These are phyloP conservation scores for Eira barbara DNA, from an alignment of 2,113 vertebrate species.

Conservation along the genomic window DNA sequence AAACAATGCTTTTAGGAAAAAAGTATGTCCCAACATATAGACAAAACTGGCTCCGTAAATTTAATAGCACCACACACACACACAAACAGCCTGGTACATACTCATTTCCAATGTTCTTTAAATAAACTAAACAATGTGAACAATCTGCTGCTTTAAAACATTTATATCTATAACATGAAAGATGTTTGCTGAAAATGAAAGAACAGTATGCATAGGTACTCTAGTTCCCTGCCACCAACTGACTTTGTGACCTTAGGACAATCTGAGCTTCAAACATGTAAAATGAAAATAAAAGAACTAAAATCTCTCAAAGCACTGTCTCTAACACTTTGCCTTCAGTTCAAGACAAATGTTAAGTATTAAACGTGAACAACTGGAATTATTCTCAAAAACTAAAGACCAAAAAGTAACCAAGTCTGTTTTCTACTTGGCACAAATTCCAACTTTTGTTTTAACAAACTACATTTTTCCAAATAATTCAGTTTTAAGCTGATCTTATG, in stretches of 20 bases:
- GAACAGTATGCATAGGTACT: not conserved
- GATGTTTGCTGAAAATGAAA: not conserved
- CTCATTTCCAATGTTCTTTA: constrained; percentile 13
- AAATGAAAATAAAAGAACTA: not conserved
- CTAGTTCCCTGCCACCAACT: constrained; percentile 1
- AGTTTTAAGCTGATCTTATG: not conserved
- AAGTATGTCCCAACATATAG: not conserved
- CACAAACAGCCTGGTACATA: not conserved
- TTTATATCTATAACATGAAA: constrained; percentile 10
- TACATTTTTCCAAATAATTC: constrained; percentile 28
- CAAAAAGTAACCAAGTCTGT: constrained; percentile 16
- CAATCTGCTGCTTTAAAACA: constrained; percentile 25
- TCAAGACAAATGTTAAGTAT: constrained; percentile 6
- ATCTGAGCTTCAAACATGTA: not conserved
- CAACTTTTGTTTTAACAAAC: not conserved
- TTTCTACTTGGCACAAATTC: constrained; percentile 21
- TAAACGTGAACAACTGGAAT: constrained; percentile 9
- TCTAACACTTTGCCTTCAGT: not conserved
- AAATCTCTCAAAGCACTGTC: not conserved
- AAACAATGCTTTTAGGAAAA: constrained; percentile 17
- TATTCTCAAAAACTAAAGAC: constrained; percentile 24
- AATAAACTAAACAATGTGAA: constrained; percentile 42
- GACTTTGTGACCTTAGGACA: not conserved
- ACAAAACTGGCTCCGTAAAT: constrained; percentile 16
- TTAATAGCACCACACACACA: constrained; percentile 1